A percentile compares a stretch with the other conserved stretches of the same genome.
phyloP scores from a whole-genome alignment of 2,888 invertebrate genomes.

The Andrena flavipes region DNA sequence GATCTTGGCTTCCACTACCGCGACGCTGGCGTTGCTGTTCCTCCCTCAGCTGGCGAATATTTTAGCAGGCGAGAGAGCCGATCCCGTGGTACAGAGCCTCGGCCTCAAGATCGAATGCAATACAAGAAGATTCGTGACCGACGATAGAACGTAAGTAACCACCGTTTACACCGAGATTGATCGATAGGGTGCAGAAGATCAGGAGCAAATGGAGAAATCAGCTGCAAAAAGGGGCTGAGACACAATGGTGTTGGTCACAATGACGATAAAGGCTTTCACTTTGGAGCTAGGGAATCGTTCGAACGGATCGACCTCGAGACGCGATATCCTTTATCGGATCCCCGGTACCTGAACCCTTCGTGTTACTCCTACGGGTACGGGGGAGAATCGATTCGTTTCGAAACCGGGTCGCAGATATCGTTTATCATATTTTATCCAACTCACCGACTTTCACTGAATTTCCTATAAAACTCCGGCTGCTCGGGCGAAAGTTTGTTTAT shows the following conservation, averaged over 20 bases:
- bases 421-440: constrained; percentile 43
- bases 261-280: constrained; percentile 40
- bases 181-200: constrained; percentile 1
- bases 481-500: constrained; percentile 18
- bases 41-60: constrained; percentile 93
- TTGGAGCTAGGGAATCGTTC: constrained; percentile 46
- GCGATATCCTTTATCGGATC: constrained; percentile 24
- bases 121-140: constrained; percentile 93
- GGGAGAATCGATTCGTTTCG: constrained; percentile 20
- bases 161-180: background rate
- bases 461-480: background rate
- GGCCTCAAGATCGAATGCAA: constrained; percentile 95
- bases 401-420: constrained; percentile 42
- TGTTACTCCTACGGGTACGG: background rate
- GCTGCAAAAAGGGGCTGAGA: background rate
- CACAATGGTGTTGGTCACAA: constrained; percentile 1
- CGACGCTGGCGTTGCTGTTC: constrained; percentile 94
- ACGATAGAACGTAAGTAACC: constrained; percentile 88
- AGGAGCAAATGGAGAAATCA: constrained; percentile 1
- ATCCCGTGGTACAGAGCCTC: constrained; percentile 95
- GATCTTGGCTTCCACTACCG: constrained; percentile 94
- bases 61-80: constrained; percentile 89
- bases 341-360: constrained; percentile 13
- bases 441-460: constrained; percentile 23
- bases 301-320: constrained; percentile 38